Evolutionary conservation across 1,140 invertebrate species (phyloP).

Genomic region (Episyrphus balteatus): DNA sequence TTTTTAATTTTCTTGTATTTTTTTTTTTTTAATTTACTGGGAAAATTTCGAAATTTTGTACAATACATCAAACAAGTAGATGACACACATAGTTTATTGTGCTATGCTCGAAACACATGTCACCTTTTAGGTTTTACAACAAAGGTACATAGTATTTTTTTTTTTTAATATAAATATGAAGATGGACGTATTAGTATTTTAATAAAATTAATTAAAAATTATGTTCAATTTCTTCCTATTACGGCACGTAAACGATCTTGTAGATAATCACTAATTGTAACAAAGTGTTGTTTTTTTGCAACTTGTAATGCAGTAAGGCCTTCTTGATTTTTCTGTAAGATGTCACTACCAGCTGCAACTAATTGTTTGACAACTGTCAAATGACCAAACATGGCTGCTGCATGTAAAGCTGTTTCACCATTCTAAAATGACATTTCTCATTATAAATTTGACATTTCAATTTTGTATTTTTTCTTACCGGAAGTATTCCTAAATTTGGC

Average conservation of each 20-base stretch:
- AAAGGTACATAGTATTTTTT: too few relatives aligned
- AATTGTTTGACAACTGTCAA: conserved; percentile 67
- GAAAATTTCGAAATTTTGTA: too few relatives aligned
- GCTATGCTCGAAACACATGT: too few relatives aligned
- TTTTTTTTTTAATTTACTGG: too few relatives aligned
- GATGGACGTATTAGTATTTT: too few relatives aligned
- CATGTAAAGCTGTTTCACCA: conserved; percentile 80
- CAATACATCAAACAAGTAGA: too few relatives aligned
- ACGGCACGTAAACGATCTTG: conserved; percentile 22
- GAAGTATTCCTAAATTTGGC: conserved; percentile 66
- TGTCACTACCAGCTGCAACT: conserved; percentile 58
- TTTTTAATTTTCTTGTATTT: too few relatives aligned
- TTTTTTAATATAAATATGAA: too few relatives aligned
- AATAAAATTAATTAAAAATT: too few relatives aligned
- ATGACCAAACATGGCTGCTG: conserved; percentile 78
- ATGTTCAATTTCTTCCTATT: conserved; percentile 7
- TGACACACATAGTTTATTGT: too few relatives aligned
- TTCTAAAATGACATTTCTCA: conserved; percentile 52
- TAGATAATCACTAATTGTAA: conserved; percentile 31
- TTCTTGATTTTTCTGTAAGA: conserved; percentile 55
- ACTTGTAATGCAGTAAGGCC: conserved; percentile 55
- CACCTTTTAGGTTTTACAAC: too few relatives aligned
- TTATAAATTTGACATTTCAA: not conserved
- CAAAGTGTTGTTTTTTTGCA: conserved; percentile 39
- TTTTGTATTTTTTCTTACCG: conserved; percentile 45